Evolutionary conservation across 2,888 invertebrate genomes (phyloP), one percentile per base, ranked within the genome.

Genomic region (Lycaena phlaeas): DNA sequence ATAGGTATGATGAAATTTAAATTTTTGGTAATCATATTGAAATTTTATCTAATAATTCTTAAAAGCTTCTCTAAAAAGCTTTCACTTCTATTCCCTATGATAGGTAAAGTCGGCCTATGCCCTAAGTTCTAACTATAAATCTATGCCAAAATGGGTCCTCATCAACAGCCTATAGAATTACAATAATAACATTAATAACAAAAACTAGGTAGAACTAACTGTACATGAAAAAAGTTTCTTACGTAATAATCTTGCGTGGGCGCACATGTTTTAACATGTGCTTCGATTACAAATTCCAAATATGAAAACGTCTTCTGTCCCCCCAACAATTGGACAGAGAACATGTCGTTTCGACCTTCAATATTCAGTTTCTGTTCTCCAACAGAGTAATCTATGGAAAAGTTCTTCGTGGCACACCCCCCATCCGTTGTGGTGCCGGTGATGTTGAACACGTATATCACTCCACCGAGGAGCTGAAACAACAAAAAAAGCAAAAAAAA

Each of bases 171-270:
- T 4, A 18, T 5, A 4, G 9, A 14, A 14, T 11, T 9, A 5
- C 10, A 28, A 28, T n/a, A n/a, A 28, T 10, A 9, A 9, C 2
- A 5, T 10, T 1, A 9, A 9, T 2, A 28, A n/a, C 9, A 12
- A 10, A 10, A 10, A 6, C 3, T 5, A 10, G 2, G 1, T 6
- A 4, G 2, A 3, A n/a, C 28, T 28, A n/a, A 5, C n/a, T 12
- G 11, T 11, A 10, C 4, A 14, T 1, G 7, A 4, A 3, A 9
- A 22, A 10, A 7, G 12, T 27, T n/a, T 56, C 70, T 57, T 43
- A 77, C 77, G 46, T 68, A 67, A 52, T 73, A 77, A 50, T 77
- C 70, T 27, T 71, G 63, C 2, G 65, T 70, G 1, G 58, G 56
- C 25, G 49, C 49, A 39, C 78, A 78, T n/a, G 65, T 56, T 2